These are phyloP conservation scores for Anableps anableps DNA, from an alignment of 2,797 vertebrate species.

Conservation along the genomic window DNA sequence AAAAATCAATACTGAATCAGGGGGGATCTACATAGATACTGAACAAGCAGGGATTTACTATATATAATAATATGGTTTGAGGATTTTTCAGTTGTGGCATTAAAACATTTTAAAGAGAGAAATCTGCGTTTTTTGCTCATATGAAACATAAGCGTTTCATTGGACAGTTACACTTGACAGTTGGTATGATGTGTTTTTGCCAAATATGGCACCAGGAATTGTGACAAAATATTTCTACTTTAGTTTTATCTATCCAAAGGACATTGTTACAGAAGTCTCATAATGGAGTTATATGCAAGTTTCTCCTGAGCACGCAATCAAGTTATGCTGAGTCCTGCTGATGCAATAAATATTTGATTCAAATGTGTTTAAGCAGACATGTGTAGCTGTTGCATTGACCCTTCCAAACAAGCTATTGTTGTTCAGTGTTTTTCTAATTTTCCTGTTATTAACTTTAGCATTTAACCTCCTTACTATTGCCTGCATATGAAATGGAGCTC, in stretches of 20 bases:
- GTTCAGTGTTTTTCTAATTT: background rate
- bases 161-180: background rate
- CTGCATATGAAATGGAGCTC: background rate
- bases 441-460: background rate
- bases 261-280: background rate
- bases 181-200: background rate
- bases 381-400: background rate
- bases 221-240: background rate
- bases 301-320: background rate
- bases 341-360: background rate
- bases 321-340: background rate
- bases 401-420: background rate
- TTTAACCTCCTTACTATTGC: background rate
- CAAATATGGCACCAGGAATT: background rate
- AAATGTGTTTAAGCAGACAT: background rate
- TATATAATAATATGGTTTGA: too few relatives aligned
- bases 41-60: too few relatives aligned
- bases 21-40: too few relatives aligned
- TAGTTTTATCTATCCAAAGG: background rate
- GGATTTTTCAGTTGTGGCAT: too few relatives aligned
- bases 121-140: too few relatives aligned
- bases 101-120: too few relatives aligned
- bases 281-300: background rate
- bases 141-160: background rate
- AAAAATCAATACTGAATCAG: too few relatives aligned